These are phyloP conservation scores for Plutella xylostella DNA, from an alignment of 2,888 invertebrate species.

Conservation along the genomic window DNA sequence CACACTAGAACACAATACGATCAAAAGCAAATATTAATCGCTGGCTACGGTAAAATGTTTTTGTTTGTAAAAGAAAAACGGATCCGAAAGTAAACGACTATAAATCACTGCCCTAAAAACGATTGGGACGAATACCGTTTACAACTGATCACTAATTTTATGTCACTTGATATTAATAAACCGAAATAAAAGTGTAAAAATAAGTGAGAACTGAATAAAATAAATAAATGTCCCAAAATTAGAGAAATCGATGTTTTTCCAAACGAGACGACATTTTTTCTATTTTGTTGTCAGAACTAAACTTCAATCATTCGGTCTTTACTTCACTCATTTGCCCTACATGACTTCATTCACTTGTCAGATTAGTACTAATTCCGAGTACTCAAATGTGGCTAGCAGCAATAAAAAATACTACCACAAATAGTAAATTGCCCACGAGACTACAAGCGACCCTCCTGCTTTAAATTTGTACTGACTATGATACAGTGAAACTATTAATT, in stretches of 20 bases:
- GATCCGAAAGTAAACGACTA: neutral
- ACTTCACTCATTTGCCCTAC: too few species aligned
- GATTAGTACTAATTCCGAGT: too few species aligned
- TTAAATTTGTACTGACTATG: too few species aligned
- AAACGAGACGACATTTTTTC: conserved; percentile 35
- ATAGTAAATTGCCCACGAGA: too few species aligned
- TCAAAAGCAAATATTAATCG: neutral
- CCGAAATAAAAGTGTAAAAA: neutral
- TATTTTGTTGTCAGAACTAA: conserved; percentile 22
- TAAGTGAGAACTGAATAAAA: conserved; percentile 20
- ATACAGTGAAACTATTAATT: too few species aligned
- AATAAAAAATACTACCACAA: too few species aligned
- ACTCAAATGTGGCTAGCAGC: too few species aligned
- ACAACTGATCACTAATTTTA: neutral
- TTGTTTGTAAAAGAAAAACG: neutral
- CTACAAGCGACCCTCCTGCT: too few species aligned
- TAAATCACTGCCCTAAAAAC: neutral
- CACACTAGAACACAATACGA: neutral
- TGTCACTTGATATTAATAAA: neutral
- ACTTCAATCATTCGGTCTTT: too few species aligned
- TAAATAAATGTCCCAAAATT: conserved; percentile 38
- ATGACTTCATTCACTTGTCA: too few species aligned
- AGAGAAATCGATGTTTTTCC: conserved; percentile 46
- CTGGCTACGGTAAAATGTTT: neutral
- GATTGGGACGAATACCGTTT: neutral